These are phyloP conservation scores for Thymelicus sylvestris DNA, from an alignment of 2,888 invertebrate genomes.

Conservation along the genomic window DNA sequence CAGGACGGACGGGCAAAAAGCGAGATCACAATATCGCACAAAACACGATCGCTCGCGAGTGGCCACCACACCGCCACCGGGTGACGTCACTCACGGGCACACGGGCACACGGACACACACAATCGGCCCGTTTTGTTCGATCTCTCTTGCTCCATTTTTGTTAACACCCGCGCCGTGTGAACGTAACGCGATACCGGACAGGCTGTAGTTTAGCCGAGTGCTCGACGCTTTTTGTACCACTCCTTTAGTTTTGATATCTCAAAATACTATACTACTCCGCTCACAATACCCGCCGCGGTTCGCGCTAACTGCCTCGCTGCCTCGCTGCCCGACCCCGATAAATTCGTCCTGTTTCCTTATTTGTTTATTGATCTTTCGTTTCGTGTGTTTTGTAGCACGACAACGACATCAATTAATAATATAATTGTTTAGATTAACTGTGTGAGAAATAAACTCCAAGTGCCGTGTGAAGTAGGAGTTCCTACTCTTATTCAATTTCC, in stretches of 20 bases:
- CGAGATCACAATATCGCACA: slow-evolving; percentile 65
- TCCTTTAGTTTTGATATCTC: slow-evolving; percentile 37
- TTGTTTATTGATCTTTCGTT: too few relatives aligned
- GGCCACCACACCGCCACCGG: background rate
- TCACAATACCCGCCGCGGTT: background rate
- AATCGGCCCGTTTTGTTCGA: slow-evolving; percentile 41
- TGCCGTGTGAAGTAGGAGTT: too few relatives aligned
- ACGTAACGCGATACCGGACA: slow-evolving; percentile 69
- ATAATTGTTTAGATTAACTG: too few relatives aligned
- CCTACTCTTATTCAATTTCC: too few relatives aligned
- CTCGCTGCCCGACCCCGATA: background rate
- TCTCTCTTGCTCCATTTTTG: slow-evolving; percentile 69
- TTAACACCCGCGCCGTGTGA: slow-evolving; percentile 71
- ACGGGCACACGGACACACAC: background rate
- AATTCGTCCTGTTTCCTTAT: background rate
- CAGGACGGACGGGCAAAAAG: slow-evolving; percentile 39
- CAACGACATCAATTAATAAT: too few relatives aligned
- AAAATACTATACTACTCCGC: slow-evolving; percentile 31
- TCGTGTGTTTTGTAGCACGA: too few relatives aligned
- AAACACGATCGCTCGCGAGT: slow-evolving; percentile 31
- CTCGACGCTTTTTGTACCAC: slow-evolving; percentile 31
- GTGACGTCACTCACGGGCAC: background rate
- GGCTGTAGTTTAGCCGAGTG: slow-evolving; percentile 27
- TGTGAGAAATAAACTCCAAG: too few relatives aligned
- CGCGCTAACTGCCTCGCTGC: background rate